Conservation (phyloP, 1,140 invertebrate species). For the Meloidogyne hapla region DNA sequence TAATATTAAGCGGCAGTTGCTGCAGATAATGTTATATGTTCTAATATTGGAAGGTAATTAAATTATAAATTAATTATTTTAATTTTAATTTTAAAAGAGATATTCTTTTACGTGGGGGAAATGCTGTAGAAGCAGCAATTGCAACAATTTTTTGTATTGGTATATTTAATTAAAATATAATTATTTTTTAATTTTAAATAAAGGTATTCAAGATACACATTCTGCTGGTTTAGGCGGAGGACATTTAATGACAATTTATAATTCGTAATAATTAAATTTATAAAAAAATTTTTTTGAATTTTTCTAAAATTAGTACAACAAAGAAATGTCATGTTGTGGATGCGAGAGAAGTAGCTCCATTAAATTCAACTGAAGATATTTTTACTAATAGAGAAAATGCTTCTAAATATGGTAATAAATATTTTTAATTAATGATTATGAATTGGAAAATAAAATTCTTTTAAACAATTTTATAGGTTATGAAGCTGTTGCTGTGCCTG, state of each 20-base stretch:
- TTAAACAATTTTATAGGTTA: constrained; percentile 68
- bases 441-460: constrained; percentile 28
- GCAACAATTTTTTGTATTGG: constrained; percentile 82
- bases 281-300: neutral
- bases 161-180: constrained; percentile 38
- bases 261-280: constrained; percentile 62
- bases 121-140: constrained; percentile 82
- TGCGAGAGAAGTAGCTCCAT: constrained; percentile 79
- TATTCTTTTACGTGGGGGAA: constrained; percentile 76
- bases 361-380: constrained; percentile 72
- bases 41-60: constrained; percentile 56
- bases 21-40: constrained; percentile 57
- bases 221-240: constrained; percentile 85
- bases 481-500: constrained; percentile 75
- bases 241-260: constrained; percentile 79
- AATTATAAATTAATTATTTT: neutral
- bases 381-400: constrained; percentile 71
- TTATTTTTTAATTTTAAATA: neutral
- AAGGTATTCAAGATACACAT: constrained; percentile 71
- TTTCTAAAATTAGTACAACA: constrained; percentile 44
- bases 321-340: constrained; percentile 68
- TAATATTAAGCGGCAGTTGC: constrained; percentile 53
- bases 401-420: constrained; percentile 27
- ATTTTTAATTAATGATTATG: neutral
- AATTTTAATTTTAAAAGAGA: constrained; percentile 55